Evolutionary conservation across 2,113 vertebrate genomes (phyloP), one percentile per base, ranked within the genome.

Genomic region (Muscicapa adusta): DNA sequence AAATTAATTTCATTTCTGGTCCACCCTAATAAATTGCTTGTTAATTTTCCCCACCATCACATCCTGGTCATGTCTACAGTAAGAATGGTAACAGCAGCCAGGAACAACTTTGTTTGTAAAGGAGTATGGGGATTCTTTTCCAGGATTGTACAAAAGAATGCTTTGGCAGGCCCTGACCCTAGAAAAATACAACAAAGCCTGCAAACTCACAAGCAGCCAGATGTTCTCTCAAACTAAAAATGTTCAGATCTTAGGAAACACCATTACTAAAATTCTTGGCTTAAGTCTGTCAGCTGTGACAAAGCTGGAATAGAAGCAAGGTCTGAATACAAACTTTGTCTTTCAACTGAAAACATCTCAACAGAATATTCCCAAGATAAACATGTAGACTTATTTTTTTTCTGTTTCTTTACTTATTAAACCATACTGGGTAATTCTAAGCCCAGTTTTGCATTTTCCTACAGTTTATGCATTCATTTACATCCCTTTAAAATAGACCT

Each of bases 241-340:
- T 77, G 57, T 50, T 95, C 79, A 83, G 75, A 83, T 63, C 72
- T 94, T 85, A 94, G 94, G 93, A 96, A 96, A 94, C 94, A 95
- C 88, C 90, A 88, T 76, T 67, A 90, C 68, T 94, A 83, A 91
- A 96, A 94, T 76, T 93, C 60, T 90, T 91, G 95, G 93, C 94
- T 77, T 67, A 60, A 60, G 34, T 60, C 47, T 88, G 72, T 70
- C 18, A 2, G 65, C 79, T 86, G 17, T 88, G 65, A 54, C 53
- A 95, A 94, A 89, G 63, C 89, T 90, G 89, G 81, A 96, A 88
- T 3, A 86, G 67, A 90, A 94, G 88, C 75, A 90, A 94, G 50
- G 79, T 88, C 94, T 93, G 71, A 94, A 67, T 47, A 91, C 38
- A 91, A 90, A 80, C 45, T 93, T 63, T 77, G 78, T 90, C 82